Evolutionary conservation across 2,113 vertebrate genomes (phyloP).

Genomic region (Hypanus sabinus): DNA sequence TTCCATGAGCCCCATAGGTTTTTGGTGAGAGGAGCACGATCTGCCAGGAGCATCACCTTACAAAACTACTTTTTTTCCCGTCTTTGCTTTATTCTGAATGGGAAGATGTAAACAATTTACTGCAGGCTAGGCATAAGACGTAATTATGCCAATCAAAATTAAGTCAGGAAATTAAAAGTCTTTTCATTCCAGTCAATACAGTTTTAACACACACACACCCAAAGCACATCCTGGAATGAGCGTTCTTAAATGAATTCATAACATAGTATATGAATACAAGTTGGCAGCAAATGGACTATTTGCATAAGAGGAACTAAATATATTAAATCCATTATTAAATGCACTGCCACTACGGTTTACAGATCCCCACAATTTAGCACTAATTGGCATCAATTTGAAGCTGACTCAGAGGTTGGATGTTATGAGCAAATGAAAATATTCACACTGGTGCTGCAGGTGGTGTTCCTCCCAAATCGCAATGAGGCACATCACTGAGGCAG

Average conservation of each 20-base stretch:
- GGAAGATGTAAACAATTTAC: neutral
- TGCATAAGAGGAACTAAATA: neutral
- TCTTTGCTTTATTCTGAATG: neutral
- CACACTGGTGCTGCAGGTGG: neutral
- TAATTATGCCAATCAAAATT: conserved; percentile 13
- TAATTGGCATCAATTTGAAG: neutral
- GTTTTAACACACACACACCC: neutral
- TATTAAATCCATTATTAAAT: conserved; percentile 6
- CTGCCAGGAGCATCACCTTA: neutral
- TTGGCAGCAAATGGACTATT: conserved; percentile 29
- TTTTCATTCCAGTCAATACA: neutral
- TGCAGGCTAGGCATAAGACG: neutral
- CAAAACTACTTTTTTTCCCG: neutral
- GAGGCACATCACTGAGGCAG: neutral
- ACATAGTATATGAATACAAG: neutral
- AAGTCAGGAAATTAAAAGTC: neutral
- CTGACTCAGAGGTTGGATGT: neutral
- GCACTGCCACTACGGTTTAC: neutral
- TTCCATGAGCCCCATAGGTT: too few species aligned
- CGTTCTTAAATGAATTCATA: conserved; percentile 3
- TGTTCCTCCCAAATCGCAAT: neutral
- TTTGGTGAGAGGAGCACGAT: too few species aligned
- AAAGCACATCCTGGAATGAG: neutral
- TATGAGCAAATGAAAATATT: neutral
- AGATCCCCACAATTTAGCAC: neutral